Conservation (phyloP, 92 coral and sea anemone genomes). For the Phenganax subtilis region DNA sequence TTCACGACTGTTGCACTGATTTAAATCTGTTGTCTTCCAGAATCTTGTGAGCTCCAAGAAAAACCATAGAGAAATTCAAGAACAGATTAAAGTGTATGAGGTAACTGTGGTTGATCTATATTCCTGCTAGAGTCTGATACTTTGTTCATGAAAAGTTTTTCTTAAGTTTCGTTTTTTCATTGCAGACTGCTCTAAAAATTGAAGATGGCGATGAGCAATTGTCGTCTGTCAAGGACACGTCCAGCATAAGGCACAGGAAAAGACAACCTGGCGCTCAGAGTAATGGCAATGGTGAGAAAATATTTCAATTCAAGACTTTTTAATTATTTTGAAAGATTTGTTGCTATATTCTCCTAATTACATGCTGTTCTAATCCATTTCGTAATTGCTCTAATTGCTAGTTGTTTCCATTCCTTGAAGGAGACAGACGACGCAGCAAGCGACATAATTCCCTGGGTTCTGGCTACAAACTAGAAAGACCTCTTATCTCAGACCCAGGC, state of each 20-base stretch:
- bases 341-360: too few species aligned
- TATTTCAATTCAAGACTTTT: not conserved
- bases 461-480: conserved; percentile 24
- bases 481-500: not conserved
- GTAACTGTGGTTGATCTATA: conserved; percentile 27
- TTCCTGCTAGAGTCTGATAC: not conserved
- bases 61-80: conserved; percentile 59
- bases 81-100: conserved; percentile 89
- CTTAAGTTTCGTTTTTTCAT: not conserved
- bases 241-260: conserved; percentile 63
- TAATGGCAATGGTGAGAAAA: conserved; percentile 34
- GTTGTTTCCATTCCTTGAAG: conserved; percentile 28
- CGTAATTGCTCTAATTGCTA: not conserved
- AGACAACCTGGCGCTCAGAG: conserved; percentile 37
- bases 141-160: not conserved
- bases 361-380: too few species aligned
- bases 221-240: conserved; percentile 70
- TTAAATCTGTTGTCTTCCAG: not conserved
- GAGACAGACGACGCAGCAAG: conserved; percentile 87
- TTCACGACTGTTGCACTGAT: not conserved
- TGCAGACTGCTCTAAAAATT: conserved; percentile 76
- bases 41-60: not conserved
- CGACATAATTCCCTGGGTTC: conserved; percentile 81
- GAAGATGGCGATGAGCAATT: conserved; percentile 96
- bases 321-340: too few species aligned